These are phyloP conservation scores for Hoplodrina blanda DNA, from an alignment of 2,888 invertebrate genomes.

Conservation along the genomic window DNA sequence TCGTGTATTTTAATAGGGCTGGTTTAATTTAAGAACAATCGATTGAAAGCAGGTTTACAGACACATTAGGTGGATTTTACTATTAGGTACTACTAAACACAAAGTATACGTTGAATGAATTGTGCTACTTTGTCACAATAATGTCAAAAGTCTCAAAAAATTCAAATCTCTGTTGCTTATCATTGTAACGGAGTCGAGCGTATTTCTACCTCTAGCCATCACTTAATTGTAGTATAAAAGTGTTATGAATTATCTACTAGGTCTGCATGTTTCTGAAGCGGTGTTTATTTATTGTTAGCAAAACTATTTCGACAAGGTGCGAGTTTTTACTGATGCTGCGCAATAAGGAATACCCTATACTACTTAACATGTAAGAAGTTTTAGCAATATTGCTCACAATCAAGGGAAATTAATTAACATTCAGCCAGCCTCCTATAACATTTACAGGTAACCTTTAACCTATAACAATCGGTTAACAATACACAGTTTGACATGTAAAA, in stretches of 20 bases:
- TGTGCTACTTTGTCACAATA: no score
- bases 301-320: no score
- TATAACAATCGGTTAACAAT: neutral
- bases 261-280: neutral
- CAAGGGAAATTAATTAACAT: neutral
- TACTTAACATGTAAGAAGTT: neutral
- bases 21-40: constrained; percentile 35
- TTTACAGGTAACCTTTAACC: neutral
- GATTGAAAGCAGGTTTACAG: neutral
- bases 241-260: neutral
- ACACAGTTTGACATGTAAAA: neutral
- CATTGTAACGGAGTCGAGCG: neutral
- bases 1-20: constrained; percentile 18
- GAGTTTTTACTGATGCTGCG: neutral
- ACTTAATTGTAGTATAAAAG: neutral
- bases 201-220: neutral
- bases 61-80: neutral
- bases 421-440: neutral
- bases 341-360: neutral
- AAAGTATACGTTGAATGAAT: neutral
- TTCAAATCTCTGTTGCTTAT: no score
- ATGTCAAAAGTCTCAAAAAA: no score
- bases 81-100: neutral
- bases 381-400: neutral
- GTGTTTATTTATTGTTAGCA: neutral